Evolutionary conservation across 2,113 vertebrate genomes (phyloP).

Genomic region (Numida meleagris): DNA sequence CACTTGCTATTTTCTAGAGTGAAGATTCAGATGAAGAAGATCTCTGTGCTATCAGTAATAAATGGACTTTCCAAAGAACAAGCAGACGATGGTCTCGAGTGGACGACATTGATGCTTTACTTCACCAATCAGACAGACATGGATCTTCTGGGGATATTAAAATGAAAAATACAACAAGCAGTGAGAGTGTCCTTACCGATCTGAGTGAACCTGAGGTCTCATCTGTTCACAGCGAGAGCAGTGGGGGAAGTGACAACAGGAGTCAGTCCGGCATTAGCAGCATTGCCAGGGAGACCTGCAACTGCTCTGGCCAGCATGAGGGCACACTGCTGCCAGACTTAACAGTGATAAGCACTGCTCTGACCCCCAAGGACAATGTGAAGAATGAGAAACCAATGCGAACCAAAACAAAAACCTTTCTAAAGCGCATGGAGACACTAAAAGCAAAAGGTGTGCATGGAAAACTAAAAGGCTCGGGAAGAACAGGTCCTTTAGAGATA

Average conservation of each 20-base stretch:
- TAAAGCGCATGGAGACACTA: conserved; percentile 92
- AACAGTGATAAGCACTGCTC: conserved; percentile 58
- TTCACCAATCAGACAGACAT: conserved; percentile 76
- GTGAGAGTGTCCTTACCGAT: conserved; percentile 93
- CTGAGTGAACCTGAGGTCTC: conserved; percentile 92
- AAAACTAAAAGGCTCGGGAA: conserved; percentile 79
- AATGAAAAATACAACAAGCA: conserved; percentile 90
- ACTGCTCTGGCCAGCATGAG: conserved; percentile 79
- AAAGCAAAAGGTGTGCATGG: conserved; percentile 85
- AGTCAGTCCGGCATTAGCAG: conserved; percentile 53
- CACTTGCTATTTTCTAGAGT: conserved; percentile 77
- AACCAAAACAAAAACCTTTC: conserved; percentile 89
- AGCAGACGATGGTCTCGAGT: conserved; percentile 96
- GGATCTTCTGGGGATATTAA: conserved; percentile 78
- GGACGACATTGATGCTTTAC: conserved; percentile 81
- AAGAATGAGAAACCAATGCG: conserved; percentile 86
- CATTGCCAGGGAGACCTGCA: conserved; percentile 76
- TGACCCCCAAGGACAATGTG: conserved; percentile 75
- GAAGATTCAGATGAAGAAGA: conserved; percentile 98
- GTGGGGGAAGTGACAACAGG: conserved; percentile 81
- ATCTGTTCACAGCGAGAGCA: conserved; percentile 92
- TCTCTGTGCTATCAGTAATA: conserved; percentile 92
- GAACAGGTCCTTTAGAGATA: conserved; percentile 81
- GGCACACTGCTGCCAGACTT: conserved; percentile 80
- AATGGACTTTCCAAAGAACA: conserved; percentile 97